phyloP scores from a whole-genome alignment of 2,888 invertebrate genomes.

The Pristionchus exspectatus region DNA sequence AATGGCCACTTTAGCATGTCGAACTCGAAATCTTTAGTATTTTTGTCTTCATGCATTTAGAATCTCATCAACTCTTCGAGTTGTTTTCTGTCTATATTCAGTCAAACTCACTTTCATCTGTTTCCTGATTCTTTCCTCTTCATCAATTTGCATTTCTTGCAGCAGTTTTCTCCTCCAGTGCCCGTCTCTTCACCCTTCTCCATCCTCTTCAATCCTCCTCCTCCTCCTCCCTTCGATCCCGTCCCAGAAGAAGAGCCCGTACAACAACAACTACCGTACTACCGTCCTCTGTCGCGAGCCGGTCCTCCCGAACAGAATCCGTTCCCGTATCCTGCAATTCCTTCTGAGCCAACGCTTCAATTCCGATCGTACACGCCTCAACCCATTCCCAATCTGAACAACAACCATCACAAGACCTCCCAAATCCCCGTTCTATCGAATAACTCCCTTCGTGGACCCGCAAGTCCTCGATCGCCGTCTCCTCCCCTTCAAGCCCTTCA shows the following conservation, averaged over 20 bases:
- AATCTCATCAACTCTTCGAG: not conserved
- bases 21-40: not conserved
- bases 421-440: conserved; percentile 26
- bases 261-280: not conserved
- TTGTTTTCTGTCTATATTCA: not conserved
- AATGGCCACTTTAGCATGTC: not conserved
- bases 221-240: conserved; percentile 41
- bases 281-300: not conserved
- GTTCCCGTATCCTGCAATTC: not conserved
- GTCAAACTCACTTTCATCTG: conserved; percentile 10
- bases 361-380: conserved; percentile 23
- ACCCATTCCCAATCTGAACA: not conserved
- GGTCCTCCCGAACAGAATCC: not conserved
- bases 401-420: not conserved
- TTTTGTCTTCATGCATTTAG: not conserved
- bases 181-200: conserved; percentile 44
- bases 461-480: not conserved
- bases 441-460: not conserved
- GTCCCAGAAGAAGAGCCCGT: not conserved
- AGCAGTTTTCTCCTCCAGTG: conserved; percentile 21
- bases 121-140: not conserved
- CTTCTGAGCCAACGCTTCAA: conserved; percentile 12
- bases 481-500: not conserved
- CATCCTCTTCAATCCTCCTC: conserved; percentile 32
- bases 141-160: conserved; percentile 1